A percentile compares a stretch with the other conserved stretches of the same genome.
These are phyloP conservation scores for Reticulitermes speratus DNA, from an alignment of 1,140 invertebrate species.

Conservation along the genomic window DNA sequence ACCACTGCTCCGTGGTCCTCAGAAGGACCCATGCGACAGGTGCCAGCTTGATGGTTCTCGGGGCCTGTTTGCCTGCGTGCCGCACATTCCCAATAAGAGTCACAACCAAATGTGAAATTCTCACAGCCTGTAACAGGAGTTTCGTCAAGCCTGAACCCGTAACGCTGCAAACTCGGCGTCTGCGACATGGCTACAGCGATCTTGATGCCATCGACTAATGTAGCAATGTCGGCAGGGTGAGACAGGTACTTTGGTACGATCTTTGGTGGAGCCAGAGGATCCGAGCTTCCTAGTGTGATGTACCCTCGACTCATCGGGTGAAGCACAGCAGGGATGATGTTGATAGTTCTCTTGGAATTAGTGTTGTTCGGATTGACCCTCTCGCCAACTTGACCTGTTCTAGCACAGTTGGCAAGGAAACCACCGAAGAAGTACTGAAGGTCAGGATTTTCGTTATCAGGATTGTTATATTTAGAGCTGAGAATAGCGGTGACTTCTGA, in stretches of 20 bases:
- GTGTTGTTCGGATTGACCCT: neutral
- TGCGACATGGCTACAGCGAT: constrained; percentile 67
- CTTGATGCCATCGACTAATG: constrained; percentile 73
- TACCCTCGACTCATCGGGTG: constrained; percentile 80
- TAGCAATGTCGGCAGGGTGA: constrained; percentile 70
- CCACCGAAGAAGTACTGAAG: constrained; percentile 74
- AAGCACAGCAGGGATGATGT: constrained; percentile 67
- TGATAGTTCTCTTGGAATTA: constrained; percentile 47
- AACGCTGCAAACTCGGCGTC: constrained; percentile 61
- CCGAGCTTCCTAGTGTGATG: constrained; percentile 65
- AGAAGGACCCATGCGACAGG: constrained; percentile 74
- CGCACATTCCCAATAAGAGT: constrained; percentile 80
- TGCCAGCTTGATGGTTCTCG: constrained; percentile 80
- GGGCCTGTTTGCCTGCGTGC: constrained; percentile 71
- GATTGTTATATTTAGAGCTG: constrained; percentile 76
- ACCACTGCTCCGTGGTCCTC: constrained; percentile 69
- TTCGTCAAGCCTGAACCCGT: constrained; percentile 66
- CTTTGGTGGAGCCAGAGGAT: constrained; percentile 77
- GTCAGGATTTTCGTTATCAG: constrained; percentile 74
- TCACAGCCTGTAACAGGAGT: constrained; percentile 72
- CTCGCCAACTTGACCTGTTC: constrained; percentile 65
- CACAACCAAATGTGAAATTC: constrained; percentile 67
- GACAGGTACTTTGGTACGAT: constrained; percentile 83
- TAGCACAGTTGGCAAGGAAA: constrained; percentile 76
- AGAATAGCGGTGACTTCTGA: constrained; percentile 81